phyloP scores from a whole-genome alignment of 2,888 invertebrate species.

The Torymus aiolomorphi region DNA sequence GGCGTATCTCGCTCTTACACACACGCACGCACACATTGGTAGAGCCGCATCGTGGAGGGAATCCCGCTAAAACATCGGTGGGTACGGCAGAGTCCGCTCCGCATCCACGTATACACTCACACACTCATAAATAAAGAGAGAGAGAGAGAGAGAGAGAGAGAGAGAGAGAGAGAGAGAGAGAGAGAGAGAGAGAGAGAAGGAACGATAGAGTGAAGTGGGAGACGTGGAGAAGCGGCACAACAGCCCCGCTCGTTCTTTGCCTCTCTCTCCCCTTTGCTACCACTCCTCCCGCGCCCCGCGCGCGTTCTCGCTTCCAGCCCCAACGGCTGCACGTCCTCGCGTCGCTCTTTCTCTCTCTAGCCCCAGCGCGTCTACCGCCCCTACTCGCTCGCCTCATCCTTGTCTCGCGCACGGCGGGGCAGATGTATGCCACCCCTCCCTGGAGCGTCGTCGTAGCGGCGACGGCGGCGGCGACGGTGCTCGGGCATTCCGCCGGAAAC shows the following conservation, averaged over 20 bases:
- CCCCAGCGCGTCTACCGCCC: neutral
- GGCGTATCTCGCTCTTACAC: too few species aligned
- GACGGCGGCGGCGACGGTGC: conserved; percentile 67
- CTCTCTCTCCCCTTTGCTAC: conserved; percentile 1
- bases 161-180: conserved; percentile 4
- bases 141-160: conserved; percentile 18
- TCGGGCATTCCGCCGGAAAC: conserved; percentile 75
- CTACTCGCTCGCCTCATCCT: neutral
- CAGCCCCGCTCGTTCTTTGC: conserved; percentile 67
- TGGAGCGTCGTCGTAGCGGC: conserved; percentile 54
- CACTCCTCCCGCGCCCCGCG: conserved; percentile 44
- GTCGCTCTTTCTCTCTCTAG: conserved; percentile 32
- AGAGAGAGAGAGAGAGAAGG: conserved; percentile 30
- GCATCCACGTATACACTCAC: too few species aligned
- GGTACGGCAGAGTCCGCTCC: neutral
- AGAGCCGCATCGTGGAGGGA: conserved; percentile 20
- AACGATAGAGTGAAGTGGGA: conserved; percentile 47
- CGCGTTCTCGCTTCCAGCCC: conserved; percentile 34
- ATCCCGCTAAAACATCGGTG: conserved; percentile 44
- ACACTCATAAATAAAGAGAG: too few species aligned
- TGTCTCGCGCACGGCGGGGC: neutral
- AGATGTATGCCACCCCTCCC: neutral
- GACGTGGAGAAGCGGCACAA: conserved; percentile 59
- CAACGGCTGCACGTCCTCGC: conserved; percentile 53
- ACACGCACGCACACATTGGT: too few species aligned